Conservation (phyloP, 2,113 vertebrate species). For the Peromyscus leucopus region DNA sequence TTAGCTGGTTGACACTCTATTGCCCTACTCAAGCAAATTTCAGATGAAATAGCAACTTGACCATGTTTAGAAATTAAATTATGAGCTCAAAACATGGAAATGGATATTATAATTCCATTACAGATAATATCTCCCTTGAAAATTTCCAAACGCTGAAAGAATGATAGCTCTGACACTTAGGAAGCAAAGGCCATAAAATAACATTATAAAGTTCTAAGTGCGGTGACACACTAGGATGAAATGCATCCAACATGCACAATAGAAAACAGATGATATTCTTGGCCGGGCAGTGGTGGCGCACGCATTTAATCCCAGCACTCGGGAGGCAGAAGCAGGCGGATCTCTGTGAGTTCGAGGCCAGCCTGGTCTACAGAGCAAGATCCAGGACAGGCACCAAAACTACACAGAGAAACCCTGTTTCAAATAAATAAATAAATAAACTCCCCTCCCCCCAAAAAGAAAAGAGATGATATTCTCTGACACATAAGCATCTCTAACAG, state of each 20-base stretch:
- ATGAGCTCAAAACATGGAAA: constrained; percentile 4
- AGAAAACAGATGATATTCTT: neutral
- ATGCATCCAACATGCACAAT: neutral
- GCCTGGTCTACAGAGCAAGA: no score
- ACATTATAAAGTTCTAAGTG: neutral
- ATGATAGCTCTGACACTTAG: neutral
- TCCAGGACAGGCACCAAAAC: no score
- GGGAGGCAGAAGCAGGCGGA: no score
- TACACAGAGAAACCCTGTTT: no score
- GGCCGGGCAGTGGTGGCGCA: no score
- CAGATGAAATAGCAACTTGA: neutral
- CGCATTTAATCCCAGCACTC: no score
- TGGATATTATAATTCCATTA: neutral
- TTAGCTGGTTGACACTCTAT: neutral
- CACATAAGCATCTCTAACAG: neutral
- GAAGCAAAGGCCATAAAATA: constrained; percentile 1
- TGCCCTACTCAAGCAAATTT: constrained; percentile 4
- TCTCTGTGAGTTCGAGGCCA: no score
- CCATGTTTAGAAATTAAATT: neutral
- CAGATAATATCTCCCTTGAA: neutral
- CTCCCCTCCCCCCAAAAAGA: no score
- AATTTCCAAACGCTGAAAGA: neutral
- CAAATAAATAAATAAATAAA: no score
- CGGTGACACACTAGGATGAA: neutral
- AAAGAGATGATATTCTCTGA: neutral